Percentiles rank a stretch among this genome's conserved stretches.
These are phyloP conservation scores for Drosophila koepferae DNA, from an alignment of 2,888 invertebrate species.

Conservation along the genomic window DNA sequence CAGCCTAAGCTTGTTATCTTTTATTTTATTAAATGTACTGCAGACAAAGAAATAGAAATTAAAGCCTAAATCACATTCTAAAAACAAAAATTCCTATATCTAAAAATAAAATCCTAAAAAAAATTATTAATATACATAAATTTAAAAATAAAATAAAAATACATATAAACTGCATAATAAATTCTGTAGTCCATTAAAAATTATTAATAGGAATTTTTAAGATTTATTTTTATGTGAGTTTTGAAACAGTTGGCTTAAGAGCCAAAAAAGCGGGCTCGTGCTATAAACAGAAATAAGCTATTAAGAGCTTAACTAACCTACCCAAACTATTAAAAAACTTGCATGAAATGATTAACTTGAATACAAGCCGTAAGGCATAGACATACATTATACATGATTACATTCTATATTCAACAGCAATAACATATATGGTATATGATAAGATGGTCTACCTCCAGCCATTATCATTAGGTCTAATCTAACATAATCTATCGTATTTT, in stretches of 20 bases:
- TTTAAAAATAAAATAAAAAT: background rate
- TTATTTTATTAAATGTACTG: no score
- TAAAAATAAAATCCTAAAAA: background rate
- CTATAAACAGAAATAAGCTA: background rate
- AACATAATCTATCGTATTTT: background rate
- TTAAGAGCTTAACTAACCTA: background rate
- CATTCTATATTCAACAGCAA: background rate
- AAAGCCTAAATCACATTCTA: no score
- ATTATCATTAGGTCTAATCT: background rate
- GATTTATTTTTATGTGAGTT: slow-evolving; percentile 1
- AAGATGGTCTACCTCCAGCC: background rate
- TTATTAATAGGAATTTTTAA: background rate
- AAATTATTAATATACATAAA: background rate
- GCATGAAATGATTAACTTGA: background rate
- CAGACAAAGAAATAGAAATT: background rate
- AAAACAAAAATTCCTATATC: no score
- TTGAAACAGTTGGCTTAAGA: background rate
- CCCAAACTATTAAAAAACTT: background rate
- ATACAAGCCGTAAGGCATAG: background rate
- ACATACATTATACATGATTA: background rate
- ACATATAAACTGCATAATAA: background rate
- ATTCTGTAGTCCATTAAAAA: background rate
- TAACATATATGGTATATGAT: background rate
- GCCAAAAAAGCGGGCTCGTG: no score
- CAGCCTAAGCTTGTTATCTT: no score